Conservation (phyloP, 2,888 invertebrate genomes). For the Spodoptera picta region DNA sequence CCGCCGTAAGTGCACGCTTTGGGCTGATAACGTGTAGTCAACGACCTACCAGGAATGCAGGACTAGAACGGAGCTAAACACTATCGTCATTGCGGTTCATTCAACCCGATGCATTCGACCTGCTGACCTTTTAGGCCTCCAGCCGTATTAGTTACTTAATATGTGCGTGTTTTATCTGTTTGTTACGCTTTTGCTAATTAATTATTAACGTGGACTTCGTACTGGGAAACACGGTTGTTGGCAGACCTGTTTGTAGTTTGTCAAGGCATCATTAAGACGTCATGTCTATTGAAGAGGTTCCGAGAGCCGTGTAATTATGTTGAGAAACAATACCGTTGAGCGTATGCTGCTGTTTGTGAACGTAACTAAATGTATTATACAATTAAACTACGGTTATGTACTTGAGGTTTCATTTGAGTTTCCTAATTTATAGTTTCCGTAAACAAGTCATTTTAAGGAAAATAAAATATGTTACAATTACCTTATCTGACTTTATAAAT, state of each 20-base stretch:
- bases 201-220: conserved; percentile 38
- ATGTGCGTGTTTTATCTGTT: conserved; percentile 49
- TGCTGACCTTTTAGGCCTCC: conserved; percentile 66
- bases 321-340: conserved; percentile 35
- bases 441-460: conserved; percentile 24
- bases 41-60: conserved; percentile 66
- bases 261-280: conserved; percentile 36
- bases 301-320: conserved; percentile 34
- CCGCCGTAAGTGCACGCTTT: conserved; percentile 45
- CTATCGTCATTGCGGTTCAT: conserved; percentile 64
- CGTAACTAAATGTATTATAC: conserved; percentile 26
- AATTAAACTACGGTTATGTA: conserved; percentile 32
- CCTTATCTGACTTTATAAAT: too few species aligned
- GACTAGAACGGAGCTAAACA: conserved; percentile 62
- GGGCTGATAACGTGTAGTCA: conserved; percentile 60
- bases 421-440: conserved; percentile 31
- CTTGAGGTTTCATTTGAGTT: conserved; percentile 34
- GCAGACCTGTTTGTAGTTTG: conserved; percentile 26
- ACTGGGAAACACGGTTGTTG: conserved; percentile 25
- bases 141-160: conserved; percentile 56
- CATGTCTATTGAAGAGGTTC: conserved; percentile 40
- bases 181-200: conserved; percentile 53
- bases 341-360: conserved; percentile 23
- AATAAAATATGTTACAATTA: conserved; percentile 18
- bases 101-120: conserved; percentile 72